Evolutionary conservation across 2,888 invertebrate genomes (phyloP), one percentile per base, ranked within the genome.

Genomic region (Frankliniella intonsa): DNA sequence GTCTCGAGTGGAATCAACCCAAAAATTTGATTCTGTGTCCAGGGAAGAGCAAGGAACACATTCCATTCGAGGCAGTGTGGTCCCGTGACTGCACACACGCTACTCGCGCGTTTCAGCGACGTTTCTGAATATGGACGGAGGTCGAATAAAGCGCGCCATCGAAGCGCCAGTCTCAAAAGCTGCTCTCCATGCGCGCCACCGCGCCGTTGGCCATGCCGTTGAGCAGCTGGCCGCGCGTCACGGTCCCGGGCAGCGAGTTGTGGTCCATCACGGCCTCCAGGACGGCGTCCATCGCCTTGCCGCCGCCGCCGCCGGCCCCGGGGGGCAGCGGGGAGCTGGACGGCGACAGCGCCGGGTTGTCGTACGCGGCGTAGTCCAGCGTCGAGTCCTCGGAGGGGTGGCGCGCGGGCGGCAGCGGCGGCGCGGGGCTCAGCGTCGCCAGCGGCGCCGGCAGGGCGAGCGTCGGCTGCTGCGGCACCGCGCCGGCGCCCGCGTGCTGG

Each of bases 351-450:
- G 55, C 83, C 7, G 83, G 83, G 80, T 83, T 83, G 81, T 83
- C 83, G 82, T 83, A 83, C 0, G 82, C 83, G 9, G 79, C 82
- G 80, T 83, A 83, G 69, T 83, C 83, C 50, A 83, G 69, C n/a
- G 83, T 81, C 19, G 82, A 55, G 80, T 83, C 83, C 81, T 83
- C 83, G n/a, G 81, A 55, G 17, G 83, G 83, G 69, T 81, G 80
- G 69, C 69, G 69, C 69, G 69, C 69, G 22, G 81, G 81, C 5
- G 50, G 79, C 17, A 81, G 82, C n/a, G 81, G 38, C 80, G 81
- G 82, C 22, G 80, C 76, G n/a, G 82, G 69, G 55, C 82, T 80
- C 14, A 82, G 82, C n/a, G 82, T 69, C 81, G 82, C 81, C 8
- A 82, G 82, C 69, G 82, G 80, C n/a, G 22, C 7, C 22, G 69